Conservation (phyloP, 2,113 vertebrate genomes). For the Erpornis zantholeuca region DNA sequence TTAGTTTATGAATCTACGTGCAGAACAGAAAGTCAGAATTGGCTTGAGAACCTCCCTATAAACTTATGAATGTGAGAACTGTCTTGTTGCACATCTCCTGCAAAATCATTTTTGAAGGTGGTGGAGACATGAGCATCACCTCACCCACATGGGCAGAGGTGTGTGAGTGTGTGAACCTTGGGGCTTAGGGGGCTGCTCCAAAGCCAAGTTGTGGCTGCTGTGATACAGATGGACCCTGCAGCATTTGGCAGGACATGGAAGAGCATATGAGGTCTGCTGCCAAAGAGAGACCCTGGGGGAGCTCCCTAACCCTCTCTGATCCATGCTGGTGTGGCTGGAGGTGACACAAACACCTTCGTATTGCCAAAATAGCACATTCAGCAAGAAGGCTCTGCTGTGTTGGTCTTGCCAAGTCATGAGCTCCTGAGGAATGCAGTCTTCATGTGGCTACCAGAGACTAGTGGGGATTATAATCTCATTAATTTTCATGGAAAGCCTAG, state of each 20-base stretch:
- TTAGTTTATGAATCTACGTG: neutral
- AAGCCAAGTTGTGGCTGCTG: neutral
- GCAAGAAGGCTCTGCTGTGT: neutral
- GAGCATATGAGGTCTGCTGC: neutral
- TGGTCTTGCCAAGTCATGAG: neutral
- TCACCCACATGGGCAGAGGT: neutral
- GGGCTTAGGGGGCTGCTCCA: neutral
- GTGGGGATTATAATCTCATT: conserved; percentile 46
- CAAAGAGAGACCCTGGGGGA: neutral
- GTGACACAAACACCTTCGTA: neutral
- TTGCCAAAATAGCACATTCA: neutral
- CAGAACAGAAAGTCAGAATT: neutral
- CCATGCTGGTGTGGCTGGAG: neutral
- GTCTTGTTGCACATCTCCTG: neutral
- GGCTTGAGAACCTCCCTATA: neutral
- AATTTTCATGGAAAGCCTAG: neutral
- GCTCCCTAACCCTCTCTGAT: neutral
- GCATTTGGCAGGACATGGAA: neutral
- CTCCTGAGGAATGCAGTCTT: neutral
- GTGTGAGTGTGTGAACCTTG: neutral
- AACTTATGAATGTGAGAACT: neutral
- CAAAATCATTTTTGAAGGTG: accelerated
- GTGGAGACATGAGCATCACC: accelerated
- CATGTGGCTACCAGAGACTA: neutral
- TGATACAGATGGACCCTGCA: neutral